A percentile compares a stretch with the other conserved stretches of the same genome.
Evolutionary conservation across 2,113 vertebrate species (phyloP).

Genomic region (Podarcis cretensis): DNA sequence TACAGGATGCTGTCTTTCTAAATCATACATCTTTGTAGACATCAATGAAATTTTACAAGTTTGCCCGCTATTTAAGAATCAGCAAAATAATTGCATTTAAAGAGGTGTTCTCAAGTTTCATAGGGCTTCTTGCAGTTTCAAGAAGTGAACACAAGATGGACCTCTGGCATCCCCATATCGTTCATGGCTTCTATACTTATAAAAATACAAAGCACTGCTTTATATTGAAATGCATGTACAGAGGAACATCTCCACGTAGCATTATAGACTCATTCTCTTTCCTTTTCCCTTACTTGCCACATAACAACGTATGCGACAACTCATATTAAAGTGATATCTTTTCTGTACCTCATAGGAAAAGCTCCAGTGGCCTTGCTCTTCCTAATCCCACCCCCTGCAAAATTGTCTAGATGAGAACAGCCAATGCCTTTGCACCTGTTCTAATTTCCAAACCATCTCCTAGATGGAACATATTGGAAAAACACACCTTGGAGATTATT

Average conservation of each 20-base stretch:
- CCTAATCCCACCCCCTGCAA: no score
- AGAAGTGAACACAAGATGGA: conserved; percentile 42
- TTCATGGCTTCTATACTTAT: neutral
- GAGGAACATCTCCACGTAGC: neutral
- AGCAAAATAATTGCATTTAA: neutral
- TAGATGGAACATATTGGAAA: neutral
- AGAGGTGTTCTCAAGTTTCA: neutral
- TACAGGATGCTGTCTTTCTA: neutral
- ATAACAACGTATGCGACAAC: neutral
- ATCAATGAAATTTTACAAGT: no score
- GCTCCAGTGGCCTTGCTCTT: neutral
- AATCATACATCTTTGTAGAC: neutral
- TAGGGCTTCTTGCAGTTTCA: conserved; percentile 31
- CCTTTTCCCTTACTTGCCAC: no score
- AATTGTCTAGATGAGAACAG: neutral
- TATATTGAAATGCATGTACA: neutral
- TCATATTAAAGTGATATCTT: neutral
- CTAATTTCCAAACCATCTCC: neutral
- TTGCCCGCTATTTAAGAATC: neutral
- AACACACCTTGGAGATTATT: neutral
- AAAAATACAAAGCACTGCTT: neutral
- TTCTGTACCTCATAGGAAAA: neutral
- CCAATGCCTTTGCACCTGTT: neutral
- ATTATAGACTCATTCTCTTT: neutral
- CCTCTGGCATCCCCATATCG: neutral